Conservation (phyloP, 2,888 invertebrate genomes). For the Julus scandinavius region DNA sequence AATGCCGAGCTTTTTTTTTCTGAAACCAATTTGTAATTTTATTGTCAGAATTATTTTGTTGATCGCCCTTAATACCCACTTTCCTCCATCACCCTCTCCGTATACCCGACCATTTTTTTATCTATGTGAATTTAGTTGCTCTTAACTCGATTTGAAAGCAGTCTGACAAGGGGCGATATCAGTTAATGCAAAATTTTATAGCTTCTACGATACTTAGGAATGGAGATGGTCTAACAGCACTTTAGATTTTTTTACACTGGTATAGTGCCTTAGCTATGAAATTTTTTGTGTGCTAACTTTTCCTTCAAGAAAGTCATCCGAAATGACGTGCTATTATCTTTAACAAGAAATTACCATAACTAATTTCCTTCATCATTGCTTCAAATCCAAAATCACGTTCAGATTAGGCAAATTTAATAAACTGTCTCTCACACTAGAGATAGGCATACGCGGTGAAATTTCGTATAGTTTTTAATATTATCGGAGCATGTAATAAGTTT, state of each 20-base stretch:
- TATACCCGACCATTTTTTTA: not conserved
- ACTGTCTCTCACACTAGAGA: not conserved
- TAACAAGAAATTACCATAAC: conserved; percentile 30
- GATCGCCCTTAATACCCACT: not conserved
- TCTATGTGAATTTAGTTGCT: conserved; percentile 35
- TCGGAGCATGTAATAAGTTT: conserved; percentile 29
- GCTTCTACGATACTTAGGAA: conserved; percentile 9
- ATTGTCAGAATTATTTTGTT: conserved; percentile 39
- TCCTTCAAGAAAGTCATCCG: not conserved
- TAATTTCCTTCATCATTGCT: conserved; percentile 17
- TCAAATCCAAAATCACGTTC: conserved; percentile 30
- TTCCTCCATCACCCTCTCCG: not conserved
- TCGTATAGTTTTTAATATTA: not conserved
- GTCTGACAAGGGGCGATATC: conserved; percentile 30
- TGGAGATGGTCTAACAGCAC: conserved; percentile 17
- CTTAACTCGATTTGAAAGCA: conserved; percentile 35
- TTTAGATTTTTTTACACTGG: not conserved
- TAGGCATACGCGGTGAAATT: not conserved
- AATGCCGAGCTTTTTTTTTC: not conserved
- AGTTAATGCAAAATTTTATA: conserved; percentile 38
- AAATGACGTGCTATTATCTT: not conserved
- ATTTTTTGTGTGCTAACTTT: not conserved
- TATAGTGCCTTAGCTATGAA: not conserved
- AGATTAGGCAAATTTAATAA: conserved; percentile 30
- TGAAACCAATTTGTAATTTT: conserved; percentile 17